Evolutionary conservation across 1,140 invertebrate species (phyloP), one percentile per base, ranked within the genome.

Genomic region (Sitobion miscanthi): DNA sequence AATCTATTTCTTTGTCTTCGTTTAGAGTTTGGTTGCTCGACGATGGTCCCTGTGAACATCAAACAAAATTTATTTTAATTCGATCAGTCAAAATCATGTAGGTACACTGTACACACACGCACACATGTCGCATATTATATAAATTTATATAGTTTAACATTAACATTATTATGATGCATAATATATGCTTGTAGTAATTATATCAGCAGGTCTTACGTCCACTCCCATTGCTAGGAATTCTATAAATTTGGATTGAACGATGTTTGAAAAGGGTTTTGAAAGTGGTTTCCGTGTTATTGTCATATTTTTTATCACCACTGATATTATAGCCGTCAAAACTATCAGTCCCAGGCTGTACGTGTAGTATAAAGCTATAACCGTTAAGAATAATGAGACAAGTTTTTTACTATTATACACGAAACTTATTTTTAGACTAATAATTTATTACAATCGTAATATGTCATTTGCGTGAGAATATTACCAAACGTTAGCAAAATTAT

Each of bases 271-370:
- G 17, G 62, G 62, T 69, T 69, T 69, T n/a, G 62, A 69, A n/a
- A 69, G 62, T 17, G 62, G 14, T n/a, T 77, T 77, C 30, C n/a
- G 14, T 6, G n/a, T 77, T 77, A 77, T n/a, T 35, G 23, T n/a
- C 30, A 77, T 77, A 77, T 77, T 77, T n/a, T 77, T 77, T 20
- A 77, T 1, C 14, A 77, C 14, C 62, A 77, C 62, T 77, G 62
- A 77, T 77, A 77, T 77, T 77, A 77, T 77, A 77, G 62, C 62
- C n/a, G 62, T 77, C 4, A n/a, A 77, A 77, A 77, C 62, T n/a
- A n/a, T 77, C 30, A 77, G n/a, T 14, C 4, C 62, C 14, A 77
- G 30, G 17, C 5, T 77, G 30, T 77, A 77, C 62, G 62, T n/a
- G 62, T 77, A 77, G 62, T 77, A 77, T 77, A n/a, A 2, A 77